Conservation (phyloP, 2,113 vertebrate species). For the Craseonycteris thonglongyai region DNA sequence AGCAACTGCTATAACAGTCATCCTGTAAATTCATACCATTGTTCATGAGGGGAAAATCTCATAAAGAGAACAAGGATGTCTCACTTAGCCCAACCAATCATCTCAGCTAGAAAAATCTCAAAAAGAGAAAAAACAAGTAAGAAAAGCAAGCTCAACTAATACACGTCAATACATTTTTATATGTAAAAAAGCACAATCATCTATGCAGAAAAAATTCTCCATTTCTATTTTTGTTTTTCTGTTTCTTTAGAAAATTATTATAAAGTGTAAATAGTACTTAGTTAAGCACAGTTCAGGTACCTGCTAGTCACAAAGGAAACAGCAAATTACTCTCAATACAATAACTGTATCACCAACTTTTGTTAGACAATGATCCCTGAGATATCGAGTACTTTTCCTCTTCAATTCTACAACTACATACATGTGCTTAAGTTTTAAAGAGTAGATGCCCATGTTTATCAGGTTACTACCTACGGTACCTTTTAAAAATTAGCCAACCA, state of each 20-base stretch:
- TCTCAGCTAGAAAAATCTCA: background rate
- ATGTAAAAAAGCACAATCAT: background rate
- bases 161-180: background rate
- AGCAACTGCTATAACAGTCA: background rate
- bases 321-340: background rate
- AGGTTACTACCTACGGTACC: background rate
- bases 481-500: conserved; percentile 19
- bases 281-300: background rate
- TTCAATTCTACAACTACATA: background rate
- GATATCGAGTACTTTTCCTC: background rate
- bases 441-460: background rate
- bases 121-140: background rate
- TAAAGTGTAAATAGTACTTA: background rate
- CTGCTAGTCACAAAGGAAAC: background rate
- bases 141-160: background rate
- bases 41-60: conserved; percentile 9
- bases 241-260: conserved; percentile 28
- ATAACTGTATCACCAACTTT: background rate
- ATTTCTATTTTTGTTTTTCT: conserved; percentile 21
- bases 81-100: background rate
- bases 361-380: background rate
- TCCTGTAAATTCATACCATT: background rate
- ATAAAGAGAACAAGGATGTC: conserved; percentile 4
- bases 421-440: background rate
- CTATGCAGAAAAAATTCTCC: conserved; percentile 24